Conservation (phyloP, 2,888 invertebrate genomes). For the Lochmaea capreae region DNA sequence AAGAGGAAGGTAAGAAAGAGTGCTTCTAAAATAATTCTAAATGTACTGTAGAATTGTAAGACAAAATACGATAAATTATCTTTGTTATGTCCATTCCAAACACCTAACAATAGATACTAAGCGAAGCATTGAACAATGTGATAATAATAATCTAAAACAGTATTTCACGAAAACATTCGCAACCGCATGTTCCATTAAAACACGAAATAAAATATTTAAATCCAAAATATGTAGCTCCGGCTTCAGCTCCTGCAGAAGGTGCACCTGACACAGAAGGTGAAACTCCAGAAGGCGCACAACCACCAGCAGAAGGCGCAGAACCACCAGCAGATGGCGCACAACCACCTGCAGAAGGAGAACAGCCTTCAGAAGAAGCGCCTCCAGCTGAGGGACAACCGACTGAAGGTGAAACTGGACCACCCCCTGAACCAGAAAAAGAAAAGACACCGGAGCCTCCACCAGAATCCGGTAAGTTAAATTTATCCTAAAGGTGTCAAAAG, state of each 20-base stretch:
- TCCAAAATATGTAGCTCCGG: conserved; percentile 31
- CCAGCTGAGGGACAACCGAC: conserved; percentile 47
- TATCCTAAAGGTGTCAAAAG: neutral
- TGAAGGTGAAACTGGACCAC: conserved; percentile 24
- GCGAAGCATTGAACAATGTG: too few species aligned
- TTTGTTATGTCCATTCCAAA: too few species aligned
- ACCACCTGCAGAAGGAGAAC: conserved; percentile 52
- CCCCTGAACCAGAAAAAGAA: conserved; percentile 34
- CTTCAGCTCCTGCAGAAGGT: conserved; percentile 58
- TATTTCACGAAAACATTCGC: too few species aligned
- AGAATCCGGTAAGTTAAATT: conserved; percentile 32
- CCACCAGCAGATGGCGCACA: conserved; percentile 52
- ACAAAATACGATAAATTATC: too few species aligned
- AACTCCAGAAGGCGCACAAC: conserved; percentile 55
- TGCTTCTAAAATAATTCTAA: too few species aligned
- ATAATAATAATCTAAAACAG: too few species aligned
- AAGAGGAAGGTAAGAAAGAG: conserved; percentile 42
- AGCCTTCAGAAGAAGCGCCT: conserved; percentile 54
- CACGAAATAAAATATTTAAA: neutral
- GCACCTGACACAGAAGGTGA: conserved; percentile 58
- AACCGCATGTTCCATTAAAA: too few species aligned
- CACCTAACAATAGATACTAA: too few species aligned
- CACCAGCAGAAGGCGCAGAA: conserved; percentile 54
- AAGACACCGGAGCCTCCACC: conserved; percentile 42
- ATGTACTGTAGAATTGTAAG: too few species aligned